Conservation (phyloP, 2,888 invertebrate genomes). For the Anorthoa munda region DNA sequence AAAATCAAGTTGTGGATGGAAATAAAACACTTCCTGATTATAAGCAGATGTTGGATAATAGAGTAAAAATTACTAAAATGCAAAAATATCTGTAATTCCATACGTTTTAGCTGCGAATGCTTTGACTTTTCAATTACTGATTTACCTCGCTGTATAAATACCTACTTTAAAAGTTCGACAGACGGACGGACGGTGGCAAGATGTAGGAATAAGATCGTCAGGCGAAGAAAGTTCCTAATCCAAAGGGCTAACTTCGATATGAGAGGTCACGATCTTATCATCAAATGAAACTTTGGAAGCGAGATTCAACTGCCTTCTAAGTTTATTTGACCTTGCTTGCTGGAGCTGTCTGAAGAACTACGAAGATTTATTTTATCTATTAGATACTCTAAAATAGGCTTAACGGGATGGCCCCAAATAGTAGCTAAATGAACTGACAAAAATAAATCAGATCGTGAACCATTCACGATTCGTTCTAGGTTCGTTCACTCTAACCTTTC, state of each 20-base stretch:
- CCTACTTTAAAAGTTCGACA: too few species aligned
- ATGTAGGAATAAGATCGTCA: neutral
- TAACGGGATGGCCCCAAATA: neutral
- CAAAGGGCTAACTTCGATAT: neutral
- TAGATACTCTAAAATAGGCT: neutral
- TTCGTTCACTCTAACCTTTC: neutral
- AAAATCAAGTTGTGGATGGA: too few species aligned
- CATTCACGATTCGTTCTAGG: neutral
- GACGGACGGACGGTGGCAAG: too few species aligned
- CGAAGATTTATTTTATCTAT: neutral
- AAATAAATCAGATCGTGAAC: neutral
- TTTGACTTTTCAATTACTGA: too few species aligned
- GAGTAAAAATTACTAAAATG: too few species aligned
- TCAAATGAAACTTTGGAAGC: neutral
- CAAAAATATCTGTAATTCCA: too few species aligned
- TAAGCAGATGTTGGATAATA: too few species aligned
- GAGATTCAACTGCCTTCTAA: neutral
- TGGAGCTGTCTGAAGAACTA: neutral
- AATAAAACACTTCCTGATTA: too few species aligned
- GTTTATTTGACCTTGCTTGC: neutral
- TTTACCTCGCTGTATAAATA: too few species aligned
- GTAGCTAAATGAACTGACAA: too few species aligned
- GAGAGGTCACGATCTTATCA: neutral
- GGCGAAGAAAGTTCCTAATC: neutral
- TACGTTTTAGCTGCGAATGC: too few species aligned